Conservation (phyloP, 1,140 invertebrate genomes). For the Trachymyrmex cornetzi region DNA sequence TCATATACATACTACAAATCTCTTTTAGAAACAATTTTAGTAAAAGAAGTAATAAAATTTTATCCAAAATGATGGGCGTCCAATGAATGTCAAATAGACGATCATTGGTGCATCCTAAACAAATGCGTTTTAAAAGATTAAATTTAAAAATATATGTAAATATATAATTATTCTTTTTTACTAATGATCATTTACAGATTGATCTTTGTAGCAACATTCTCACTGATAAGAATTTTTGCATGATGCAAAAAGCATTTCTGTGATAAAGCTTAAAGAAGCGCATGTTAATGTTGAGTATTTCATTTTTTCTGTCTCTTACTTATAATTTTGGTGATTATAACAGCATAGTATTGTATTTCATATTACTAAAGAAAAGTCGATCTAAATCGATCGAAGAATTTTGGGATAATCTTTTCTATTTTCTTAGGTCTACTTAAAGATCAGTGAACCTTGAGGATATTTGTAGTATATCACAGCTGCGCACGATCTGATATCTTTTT, state of each 20-base stretch:
- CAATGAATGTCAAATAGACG: too few species aligned
- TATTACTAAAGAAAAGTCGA: background rate
- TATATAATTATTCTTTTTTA: constrained; percentile 57
- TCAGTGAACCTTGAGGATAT: background rate
- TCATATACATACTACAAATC: too few species aligned
- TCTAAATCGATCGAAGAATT: background rate
- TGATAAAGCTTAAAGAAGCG: constrained; percentile 55
- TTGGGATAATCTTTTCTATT: background rate
- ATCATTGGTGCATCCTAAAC: constrained; percentile 38
- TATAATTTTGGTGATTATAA: constrained; percentile 72
- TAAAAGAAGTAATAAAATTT: too few species aligned
- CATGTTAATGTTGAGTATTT: constrained; percentile 4
- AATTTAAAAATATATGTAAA: constrained; percentile 63
- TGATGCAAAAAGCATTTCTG: constrained; percentile 41
- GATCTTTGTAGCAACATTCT: constrained; percentile 53
- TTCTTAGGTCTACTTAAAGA: constrained; percentile 1
- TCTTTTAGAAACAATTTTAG: too few species aligned
- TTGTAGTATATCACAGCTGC: background rate
- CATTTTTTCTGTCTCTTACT: constrained; percentile 33
- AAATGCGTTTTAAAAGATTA: constrained; percentile 60
- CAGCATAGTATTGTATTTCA: constrained; percentile 64
- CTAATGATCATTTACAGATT: constrained; percentile 21
- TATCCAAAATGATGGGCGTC: too few species aligned
- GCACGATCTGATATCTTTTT: background rate
- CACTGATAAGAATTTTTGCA: constrained; percentile 55